A percentile compares a stretch with the other conserved stretches of the same genome.
phyloP scores from a whole-genome alignment of 2,888 invertebrate species.

The Osmoderma eremita region DNA sequence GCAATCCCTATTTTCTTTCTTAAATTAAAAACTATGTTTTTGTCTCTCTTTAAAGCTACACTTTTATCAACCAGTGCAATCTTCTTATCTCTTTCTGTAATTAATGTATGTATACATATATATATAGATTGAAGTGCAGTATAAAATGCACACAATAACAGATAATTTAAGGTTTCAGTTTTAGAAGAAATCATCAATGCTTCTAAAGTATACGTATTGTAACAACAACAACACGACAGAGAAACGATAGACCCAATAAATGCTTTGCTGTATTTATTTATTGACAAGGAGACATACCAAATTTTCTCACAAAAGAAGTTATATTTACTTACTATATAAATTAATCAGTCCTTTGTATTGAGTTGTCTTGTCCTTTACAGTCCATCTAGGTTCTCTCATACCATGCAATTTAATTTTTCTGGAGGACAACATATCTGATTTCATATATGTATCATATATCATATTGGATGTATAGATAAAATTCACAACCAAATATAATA shows the following conservation, averaged over 20 bases:
- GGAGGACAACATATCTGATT: conserved; percentile 66
- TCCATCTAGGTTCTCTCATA: conserved; percentile 73
- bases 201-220: no score
- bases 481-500: not conserved
- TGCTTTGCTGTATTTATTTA: no score
- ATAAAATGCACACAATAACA: no score
- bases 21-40: conserved; percentile 68
- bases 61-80: conserved; percentile 69
- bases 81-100: conserved; percentile 68
- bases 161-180: no score
- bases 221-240: no score
- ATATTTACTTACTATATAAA: conserved; percentile 68
- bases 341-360: conserved; percentile 75
- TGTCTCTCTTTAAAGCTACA: conserved; percentile 64
- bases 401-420: conserved; percentile 71
- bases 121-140: no score
- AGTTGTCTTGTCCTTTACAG: conserved; percentile 72
- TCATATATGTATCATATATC: conserved; percentile 14
- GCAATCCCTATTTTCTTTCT: conserved; percentile 68
- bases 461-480: conserved; percentile 5
- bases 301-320: no score
- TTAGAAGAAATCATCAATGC: no score
- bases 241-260: no score
- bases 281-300: not conserved
- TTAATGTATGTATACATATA: not conserved